A percentile compares a stretch with the other conserved stretches of the same genome.
phyloP scores from a whole-genome alignment of 2,888 invertebrate genomes.

The Lasiommata megera region DNA sequence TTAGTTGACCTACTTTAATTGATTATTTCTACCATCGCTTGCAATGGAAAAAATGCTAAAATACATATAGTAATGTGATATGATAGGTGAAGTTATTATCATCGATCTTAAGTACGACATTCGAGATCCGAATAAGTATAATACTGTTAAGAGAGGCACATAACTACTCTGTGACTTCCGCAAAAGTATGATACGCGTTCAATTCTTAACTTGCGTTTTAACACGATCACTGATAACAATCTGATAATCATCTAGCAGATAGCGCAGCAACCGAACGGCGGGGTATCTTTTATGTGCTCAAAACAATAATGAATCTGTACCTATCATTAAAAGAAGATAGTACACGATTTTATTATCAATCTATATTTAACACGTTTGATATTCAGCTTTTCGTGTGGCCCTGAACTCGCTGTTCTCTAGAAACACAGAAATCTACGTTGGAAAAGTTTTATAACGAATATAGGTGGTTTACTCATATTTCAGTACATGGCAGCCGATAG shows the following conservation, averaged over 20 bases:
- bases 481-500: background rate
- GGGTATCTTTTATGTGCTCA: constrained; percentile 29
- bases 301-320: constrained; percentile 23
- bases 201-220: constrained; percentile 26
- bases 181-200: constrained; percentile 22
- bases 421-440: background rate
- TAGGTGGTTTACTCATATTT: background rate
- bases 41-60: background rate
- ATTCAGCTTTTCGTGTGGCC: constrained; percentile 19
- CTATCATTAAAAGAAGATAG: constrained; percentile 30
- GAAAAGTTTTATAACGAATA: background rate
- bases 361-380: constrained; percentile 27
- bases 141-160: background rate
- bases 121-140: background rate
- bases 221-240: constrained; percentile 61
- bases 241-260: constrained; percentile 64
- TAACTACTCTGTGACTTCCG: constrained; percentile 14
- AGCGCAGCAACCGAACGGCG: constrained; percentile 33
- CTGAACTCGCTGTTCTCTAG: constrained; percentile 16
- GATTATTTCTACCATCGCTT: no score
- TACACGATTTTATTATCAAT: constrained; percentile 32
- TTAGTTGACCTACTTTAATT: no score
- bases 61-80: background rate
- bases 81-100: background rate
- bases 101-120: background rate